Base-by-base conservation (phyloP, 2,888 invertebrate genomes). In the Aporophyla nigra region DNA sequence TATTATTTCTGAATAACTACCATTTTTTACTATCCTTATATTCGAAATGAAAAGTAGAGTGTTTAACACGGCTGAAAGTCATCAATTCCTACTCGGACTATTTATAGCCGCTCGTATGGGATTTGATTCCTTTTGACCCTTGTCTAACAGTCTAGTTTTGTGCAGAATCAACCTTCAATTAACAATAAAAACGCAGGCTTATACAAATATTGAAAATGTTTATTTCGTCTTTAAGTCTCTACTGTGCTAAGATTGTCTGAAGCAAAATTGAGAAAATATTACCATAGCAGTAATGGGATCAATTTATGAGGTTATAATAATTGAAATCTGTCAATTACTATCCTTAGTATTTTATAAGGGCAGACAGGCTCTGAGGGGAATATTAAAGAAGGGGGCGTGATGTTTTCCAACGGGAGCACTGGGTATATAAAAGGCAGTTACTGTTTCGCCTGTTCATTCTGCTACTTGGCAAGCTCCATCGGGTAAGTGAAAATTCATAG, bases 291-390 rank as follows among this genome's bases (percentile, higher is more conserved):
- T 94, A 94, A 95, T 89, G 81, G 88, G 91, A 93, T 93, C 92
- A 93, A 91, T 93, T 90, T 89, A 83, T 90, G 78, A 85, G 85
- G 87, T 91, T 89, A 90, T 90, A 92, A 91, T 93, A 95, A 94
- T 95, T 91, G 95, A 94, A 95, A 94, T 94, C 86, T 95, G 96
- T 96, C 96, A 96, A 95, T 96, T 96, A 93, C 91, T 86, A 91
- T 89, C 54, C 59, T 79, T 61, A 84, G 87, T 90, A 87, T 87
- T 87, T 88, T 87, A 90, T 89, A 90, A 87, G 90, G 90, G 88
- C 88, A 90, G 92, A 90, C 89, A 90, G 86, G 86, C 74, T 87
- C 89, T 91, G 93, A 91, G 94, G 94, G 93, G 96, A 96, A 96
- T 96, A 96, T 96, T 96, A 95, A 96, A 94, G 87, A 93, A 94